Evolutionary conservation across 2,797 vertebrate species (phyloP).

Genomic region (Bothrops alternatus): DNA sequence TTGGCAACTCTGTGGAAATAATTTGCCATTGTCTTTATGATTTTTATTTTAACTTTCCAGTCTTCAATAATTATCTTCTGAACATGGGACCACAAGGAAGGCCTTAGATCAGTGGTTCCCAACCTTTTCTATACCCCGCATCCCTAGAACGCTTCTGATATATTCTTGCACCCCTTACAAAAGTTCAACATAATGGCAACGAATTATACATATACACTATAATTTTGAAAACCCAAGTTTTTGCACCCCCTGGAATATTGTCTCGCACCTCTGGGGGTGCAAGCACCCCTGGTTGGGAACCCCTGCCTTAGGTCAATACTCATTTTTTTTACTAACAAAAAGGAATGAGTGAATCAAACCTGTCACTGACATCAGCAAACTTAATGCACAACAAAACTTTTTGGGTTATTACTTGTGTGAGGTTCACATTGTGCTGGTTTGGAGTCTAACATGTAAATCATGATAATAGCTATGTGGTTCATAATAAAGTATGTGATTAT

Average conservation of each 20-base stretch:
- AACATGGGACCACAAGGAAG: neutral
- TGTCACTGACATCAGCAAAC: neutral
- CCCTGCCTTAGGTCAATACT: no score
- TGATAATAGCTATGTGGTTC: neutral
- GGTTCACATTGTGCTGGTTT: neutral
- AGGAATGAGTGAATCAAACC: neutral
- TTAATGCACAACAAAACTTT: fast-evolving
- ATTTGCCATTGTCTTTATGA: neutral
- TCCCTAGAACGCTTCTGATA: no score
- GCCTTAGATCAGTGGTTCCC: neutral
- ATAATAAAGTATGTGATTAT: neutral
- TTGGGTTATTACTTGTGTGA: neutral
- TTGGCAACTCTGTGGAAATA: neutral
- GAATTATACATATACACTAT: no score
- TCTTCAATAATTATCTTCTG: neutral
- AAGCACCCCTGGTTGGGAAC: no score
- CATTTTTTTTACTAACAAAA: neutral
- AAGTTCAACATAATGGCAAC: no score
- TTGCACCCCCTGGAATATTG: no score
- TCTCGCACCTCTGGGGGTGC: no score
- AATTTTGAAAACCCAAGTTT: no score
- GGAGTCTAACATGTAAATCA: neutral
- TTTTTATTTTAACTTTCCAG: neutral
- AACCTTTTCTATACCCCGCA: no score
- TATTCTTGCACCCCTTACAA: no score